Evolutionary conservation across 1,140 invertebrate species (phyloP).

Genomic region (Zaprionus vittiger): DNA sequence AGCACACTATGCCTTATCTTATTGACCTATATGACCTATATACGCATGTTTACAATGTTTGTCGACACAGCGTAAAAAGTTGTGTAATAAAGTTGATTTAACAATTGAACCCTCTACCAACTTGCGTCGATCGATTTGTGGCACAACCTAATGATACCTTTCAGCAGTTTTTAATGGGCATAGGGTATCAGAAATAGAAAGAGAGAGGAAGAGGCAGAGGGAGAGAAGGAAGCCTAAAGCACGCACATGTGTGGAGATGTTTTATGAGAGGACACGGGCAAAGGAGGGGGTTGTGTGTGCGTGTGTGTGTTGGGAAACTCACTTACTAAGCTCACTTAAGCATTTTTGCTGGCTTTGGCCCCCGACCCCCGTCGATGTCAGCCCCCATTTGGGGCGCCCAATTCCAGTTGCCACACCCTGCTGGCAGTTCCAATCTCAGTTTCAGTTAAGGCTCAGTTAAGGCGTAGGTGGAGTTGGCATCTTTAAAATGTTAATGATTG

Average conservation of each 20-base stretch:
- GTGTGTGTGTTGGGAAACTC: slow-evolving; percentile 50
- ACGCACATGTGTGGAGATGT: slow-evolving; percentile 76
- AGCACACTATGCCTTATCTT: no score
- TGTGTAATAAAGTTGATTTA: not conserved
- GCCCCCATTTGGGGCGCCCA: slow-evolving; percentile 41
- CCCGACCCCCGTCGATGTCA: slow-evolving; percentile 39
- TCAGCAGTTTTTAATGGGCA: slow-evolving; percentile 8
- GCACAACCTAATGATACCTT: not conserved
- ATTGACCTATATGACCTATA: no score
- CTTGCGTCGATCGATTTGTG: not conserved
- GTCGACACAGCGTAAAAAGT: not conserved
- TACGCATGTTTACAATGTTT: not conserved
- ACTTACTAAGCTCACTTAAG: slow-evolving; percentile 75
- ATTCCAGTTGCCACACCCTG: slow-evolving; percentile 19
- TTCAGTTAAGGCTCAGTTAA: slow-evolving; percentile 6
- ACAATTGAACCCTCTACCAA: not conserved
- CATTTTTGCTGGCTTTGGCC: slow-evolving; percentile 54
- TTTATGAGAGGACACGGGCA: slow-evolving; percentile 47
- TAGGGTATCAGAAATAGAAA: slow-evolving; percentile 3
- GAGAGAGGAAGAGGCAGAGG: not conserved
- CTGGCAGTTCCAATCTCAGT: slow-evolving; percentile 7
- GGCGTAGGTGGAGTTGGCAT: slow-evolving; percentile 5
- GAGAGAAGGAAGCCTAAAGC: slow-evolving; percentile 41
- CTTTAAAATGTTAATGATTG: slow-evolving; percentile 48
- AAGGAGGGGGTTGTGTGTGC: slow-evolving; percentile 19